Evolutionary conservation across 2,113 vertebrate species (phyloP).

Genomic region (Vombatus ursinus): DNA sequence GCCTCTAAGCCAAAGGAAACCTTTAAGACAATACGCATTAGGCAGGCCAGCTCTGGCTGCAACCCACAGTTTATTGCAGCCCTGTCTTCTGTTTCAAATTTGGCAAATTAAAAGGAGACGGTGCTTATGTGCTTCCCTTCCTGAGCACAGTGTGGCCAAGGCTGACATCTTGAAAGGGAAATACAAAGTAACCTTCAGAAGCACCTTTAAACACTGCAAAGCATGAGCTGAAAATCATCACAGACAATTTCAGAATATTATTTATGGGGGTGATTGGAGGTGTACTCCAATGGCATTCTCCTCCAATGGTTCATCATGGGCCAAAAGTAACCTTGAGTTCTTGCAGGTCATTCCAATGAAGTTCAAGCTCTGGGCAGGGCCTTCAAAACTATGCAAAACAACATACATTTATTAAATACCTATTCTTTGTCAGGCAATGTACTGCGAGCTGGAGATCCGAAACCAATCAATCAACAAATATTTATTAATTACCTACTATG

Average conservation of each 20-base stretch:
- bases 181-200: conserved; percentile 40
- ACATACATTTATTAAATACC: background rate
- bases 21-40: background rate
- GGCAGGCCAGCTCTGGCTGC: background rate
- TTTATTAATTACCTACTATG: too few relatives aligned
- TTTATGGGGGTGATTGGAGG: background rate
- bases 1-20: background rate
- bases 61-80: background rate
- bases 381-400: background rate
- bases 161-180: conserved; percentile 22
- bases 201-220: background rate
- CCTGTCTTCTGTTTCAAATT: conserved; percentile 35
- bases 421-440: background rate
- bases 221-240: conserved; percentile 49
- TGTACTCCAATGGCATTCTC: background rate
- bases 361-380: background rate
- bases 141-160: background rate
- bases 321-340: background rate
- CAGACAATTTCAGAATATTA: background rate
- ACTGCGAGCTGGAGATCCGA: background rate
- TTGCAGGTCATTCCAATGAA: background rate
- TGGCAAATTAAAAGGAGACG: conserved; percentile 35
- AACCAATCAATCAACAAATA: background rate
- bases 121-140: accelerated
- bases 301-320: background rate